Base-by-base conservation (phyloP, 1,140 invertebrate species). In the Drosophila prosaltans region DNA sequence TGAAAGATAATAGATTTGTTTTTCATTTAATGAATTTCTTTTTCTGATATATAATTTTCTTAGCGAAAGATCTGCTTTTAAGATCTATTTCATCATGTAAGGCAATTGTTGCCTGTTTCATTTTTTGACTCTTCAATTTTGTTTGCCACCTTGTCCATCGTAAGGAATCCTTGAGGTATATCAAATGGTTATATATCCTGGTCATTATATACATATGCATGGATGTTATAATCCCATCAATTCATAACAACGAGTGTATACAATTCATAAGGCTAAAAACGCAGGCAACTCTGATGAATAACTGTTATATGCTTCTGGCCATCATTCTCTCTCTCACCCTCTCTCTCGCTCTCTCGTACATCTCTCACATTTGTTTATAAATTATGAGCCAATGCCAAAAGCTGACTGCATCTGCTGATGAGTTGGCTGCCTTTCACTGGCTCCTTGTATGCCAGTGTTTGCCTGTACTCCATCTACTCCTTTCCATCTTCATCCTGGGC, bases 321-420 rank as follows among this genome's bases (percentile, higher is more conserved):
- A 60, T 69, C 45, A 1, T 26, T 26, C 39, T 45, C 40, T 66
- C 67, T 69, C 69, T 69, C 72, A 73, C 68, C 61, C 41, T 32
- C 24, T 43, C 26, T 51, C 40, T 41, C 71, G 16, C 16, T 16
- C 16, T 16, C 16, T 16, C 16, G 16, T 16, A 16, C 16, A 16
- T 76, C 65, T 51, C 57, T 62, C 66, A 57, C 66, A 65, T 72
- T 80, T 70, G 78, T 74, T 88, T 72, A 86, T 88, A 88, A 86
- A 86, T 86, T 86, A 86, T 86, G 75, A 77, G 76, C 28, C 72
- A 79, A 66, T 51, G 72, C 75, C 68, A 66, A 80, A 74, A 80
- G 72, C 80, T 80, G 80, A 84, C 68, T 89, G 83, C 80, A 88
- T 83, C 82, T 86, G 83, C 83, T 85, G 83, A 88, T 85, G 82